A percentile compares a stretch with the other conserved stretches of the same genome.
phyloP scores from a whole-genome alignment of 1,140 invertebrate species.

The Diploscapter pachys region DNA sequence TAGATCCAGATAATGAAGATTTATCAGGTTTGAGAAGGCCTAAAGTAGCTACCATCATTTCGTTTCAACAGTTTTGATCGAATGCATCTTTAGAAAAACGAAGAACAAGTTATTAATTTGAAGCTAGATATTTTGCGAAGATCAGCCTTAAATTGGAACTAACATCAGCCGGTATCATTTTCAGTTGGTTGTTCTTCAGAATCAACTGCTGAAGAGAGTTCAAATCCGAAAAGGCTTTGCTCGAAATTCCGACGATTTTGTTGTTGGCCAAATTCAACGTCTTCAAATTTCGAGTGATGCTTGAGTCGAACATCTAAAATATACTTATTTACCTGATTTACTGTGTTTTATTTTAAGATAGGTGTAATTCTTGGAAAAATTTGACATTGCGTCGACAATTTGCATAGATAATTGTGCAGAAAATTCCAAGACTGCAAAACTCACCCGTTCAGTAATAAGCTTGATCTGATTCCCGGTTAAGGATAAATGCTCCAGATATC shows the following conservation, averaged over 20 bases:
- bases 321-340: background rate
- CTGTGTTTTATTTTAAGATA: too few species aligned
- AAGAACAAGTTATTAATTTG: background rate
- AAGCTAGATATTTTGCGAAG: background rate
- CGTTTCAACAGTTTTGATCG: background rate
- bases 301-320: constrained; percentile 21
- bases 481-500: constrained; percentile 22
- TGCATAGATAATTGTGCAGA: background rate
- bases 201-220: constrained; percentile 25
- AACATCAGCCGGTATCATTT: constrained; percentile 13
- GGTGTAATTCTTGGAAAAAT: too few species aligned
- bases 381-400: too few species aligned
- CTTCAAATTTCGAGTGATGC: constrained; percentile 21
- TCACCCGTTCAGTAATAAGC: constrained; percentile 16
- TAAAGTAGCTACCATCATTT: constrained; percentile 11
- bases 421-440: background rate
- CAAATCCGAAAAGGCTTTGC: constrained; percentile 17
- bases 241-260: constrained; percentile 16
- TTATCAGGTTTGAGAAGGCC: constrained; percentile 20
- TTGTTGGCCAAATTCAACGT: constrained; percentile 24
- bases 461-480: constrained; percentile 20
- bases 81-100: background rate
- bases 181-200: constrained; percentile 13
- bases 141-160: background rate
- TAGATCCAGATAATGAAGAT: constrained; percentile 26